These are phyloP conservation scores for Calonectris borealis DNA, from an alignment of 2,113 vertebrate genomes.

Conservation along the genomic window DNA sequence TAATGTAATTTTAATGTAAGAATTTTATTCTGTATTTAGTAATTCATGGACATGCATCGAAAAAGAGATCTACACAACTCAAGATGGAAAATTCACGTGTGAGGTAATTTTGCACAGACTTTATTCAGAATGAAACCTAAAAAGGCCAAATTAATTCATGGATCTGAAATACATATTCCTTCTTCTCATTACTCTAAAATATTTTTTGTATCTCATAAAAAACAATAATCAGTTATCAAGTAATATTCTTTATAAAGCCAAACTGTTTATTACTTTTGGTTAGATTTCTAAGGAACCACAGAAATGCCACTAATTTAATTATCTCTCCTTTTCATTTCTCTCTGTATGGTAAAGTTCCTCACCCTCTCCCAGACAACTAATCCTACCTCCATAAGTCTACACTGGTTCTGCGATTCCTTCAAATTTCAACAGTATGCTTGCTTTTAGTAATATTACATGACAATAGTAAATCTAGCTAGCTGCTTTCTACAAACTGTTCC, in stretches of 20 bases:
- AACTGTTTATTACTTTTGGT: neutral
- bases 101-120: neutral
- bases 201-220: neutral
- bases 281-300: neutral
- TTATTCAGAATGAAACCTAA: neutral
- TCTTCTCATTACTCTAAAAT: neutral
- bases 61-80: neutral
- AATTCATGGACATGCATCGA: neutral
- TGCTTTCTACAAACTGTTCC: neutral
- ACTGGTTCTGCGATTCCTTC: neutral
- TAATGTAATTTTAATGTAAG: neutral
- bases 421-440: neutral
- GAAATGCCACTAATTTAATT: neutral
- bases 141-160: neutral
- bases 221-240: neutral
- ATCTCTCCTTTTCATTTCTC: neutral
- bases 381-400: neutral
- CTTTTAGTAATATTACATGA: neutral
- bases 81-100: neutral
- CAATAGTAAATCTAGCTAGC: neutral
- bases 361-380: neutral
- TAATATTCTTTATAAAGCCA: neutral
- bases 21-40: neutral
- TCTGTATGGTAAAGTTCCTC: neutral
- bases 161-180: neutral